Evolutionary conservation across 1,140 invertebrate genomes (phyloP), one percentile per base, ranked within the genome.

Genomic region (Drosophila guanche): DNA sequence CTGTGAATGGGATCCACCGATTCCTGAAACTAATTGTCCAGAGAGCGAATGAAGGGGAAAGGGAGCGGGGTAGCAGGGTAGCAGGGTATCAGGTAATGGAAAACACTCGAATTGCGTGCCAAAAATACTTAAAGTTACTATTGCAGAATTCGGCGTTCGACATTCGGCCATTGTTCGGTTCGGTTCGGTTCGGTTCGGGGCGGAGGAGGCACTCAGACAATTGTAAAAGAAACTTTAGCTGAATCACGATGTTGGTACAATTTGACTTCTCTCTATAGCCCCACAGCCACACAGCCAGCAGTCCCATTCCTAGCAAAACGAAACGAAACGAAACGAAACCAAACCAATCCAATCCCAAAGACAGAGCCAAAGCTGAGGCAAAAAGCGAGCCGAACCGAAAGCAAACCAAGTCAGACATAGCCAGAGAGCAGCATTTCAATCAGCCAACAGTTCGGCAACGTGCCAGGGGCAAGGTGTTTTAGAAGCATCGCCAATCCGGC

Each of bases 201-300:
- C 0, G 7, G 27, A 27, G 12, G 20, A 56, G 37, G 46, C 23
- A 8, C 14, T 57, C 12, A 40, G 37, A 48, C 42, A 48, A 72
- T 40, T 71, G 62, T 76, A 65, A 73, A 63, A 52, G 74, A 57
- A 73, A 78, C 65, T 73, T 79, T 63, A 51, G 81, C 80, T 86
- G 81, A 86, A 72, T 86, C 81, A 86, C 81, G 81, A 86, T 65
- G 74, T 77, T 62, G 77, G 72, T 67, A 86, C 73, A 81, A 77
- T 77, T 86, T 85, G 70, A 76, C 70, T 76, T 76, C 56, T 76
- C 61, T 55, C n/a, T 65, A 27, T 6, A 5, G 1, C 27, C 27
- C 27, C 27, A 7, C 29, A 33, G 29, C 7, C 29, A 7, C 29
- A 7, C 29, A 33, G 29, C 7, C 29, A 33, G 29, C 7, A 33